Conservation (phyloP, 2,888 invertebrate species). For the Drosophila limbata region DNA sequence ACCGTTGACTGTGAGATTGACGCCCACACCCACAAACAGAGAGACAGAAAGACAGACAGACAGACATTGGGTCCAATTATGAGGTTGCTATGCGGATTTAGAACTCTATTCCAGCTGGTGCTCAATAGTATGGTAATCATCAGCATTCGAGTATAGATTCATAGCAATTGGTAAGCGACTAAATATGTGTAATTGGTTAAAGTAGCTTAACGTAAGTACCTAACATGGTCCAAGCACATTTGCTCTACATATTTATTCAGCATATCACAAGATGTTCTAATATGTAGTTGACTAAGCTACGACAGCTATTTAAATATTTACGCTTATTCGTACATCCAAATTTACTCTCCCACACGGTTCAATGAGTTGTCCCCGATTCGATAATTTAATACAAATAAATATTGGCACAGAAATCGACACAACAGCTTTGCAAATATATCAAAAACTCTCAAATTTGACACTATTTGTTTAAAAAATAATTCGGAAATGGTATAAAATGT, state of each 20-base stretch:
- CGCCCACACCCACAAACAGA: slow-evolving; percentile 10
- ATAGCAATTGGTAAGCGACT: slow-evolving; percentile 16
- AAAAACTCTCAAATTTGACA: neutral
- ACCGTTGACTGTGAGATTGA: slow-evolving; percentile 11
- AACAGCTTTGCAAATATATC: slow-evolving; percentile 8
- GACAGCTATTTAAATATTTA: slow-evolving; percentile 8
- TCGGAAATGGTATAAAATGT: neutral
- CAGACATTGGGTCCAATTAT: slow-evolving; percentile 58
- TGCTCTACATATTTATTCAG: neutral
- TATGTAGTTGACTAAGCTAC: neutral
- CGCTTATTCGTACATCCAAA: neutral
- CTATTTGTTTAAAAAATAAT: slow-evolving; percentile 2
- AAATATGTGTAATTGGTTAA: slow-evolving; percentile 12
- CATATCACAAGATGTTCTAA: neutral
- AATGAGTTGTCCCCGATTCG: slow-evolving; percentile 1
- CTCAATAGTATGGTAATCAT: slow-evolving; percentile 23
- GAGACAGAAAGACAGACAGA: neutral
- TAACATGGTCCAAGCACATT: neutral
- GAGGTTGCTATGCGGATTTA: slow-evolving; percentile 75
- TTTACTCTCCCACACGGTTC: slow-evolving; percentile 2
- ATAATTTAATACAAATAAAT: slow-evolving; percentile 1
- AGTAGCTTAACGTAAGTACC: slow-evolving; percentile 20
- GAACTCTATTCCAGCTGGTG: slow-evolving; percentile 20
- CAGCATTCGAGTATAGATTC: slow-evolving; percentile 23
- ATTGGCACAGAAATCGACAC: neutral